A percentile compares a stretch with the other conserved stretches of the same genome.
Evolutionary conservation across 2,888 invertebrate genomes (phyloP).

Genomic region (Spilarctia lutea): DNA sequence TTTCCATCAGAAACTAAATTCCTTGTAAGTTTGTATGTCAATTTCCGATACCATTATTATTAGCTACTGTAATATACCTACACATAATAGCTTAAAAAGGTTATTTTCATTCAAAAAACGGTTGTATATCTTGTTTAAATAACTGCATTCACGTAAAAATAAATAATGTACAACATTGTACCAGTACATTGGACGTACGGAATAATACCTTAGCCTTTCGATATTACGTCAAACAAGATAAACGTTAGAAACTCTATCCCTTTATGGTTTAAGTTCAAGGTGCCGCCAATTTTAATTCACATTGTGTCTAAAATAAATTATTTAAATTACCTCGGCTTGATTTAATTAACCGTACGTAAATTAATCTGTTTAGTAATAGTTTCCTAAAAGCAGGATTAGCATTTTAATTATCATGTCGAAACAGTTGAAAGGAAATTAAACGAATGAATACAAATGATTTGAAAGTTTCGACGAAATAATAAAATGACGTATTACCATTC

Average conservation of each 20-base stretch:
- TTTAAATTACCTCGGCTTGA: conserved; percentile 25
- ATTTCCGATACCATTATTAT: no score
- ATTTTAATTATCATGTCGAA: conserved; percentile 6
- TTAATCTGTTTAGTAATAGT: conserved; percentile 18
- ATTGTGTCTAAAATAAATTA: conserved; percentile 23
- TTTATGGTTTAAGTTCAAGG: conserved; percentile 45
- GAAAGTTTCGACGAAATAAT: background rate
- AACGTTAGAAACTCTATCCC: conserved; percentile 15
- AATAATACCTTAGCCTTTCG: conserved; percentile 42
- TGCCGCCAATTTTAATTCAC: conserved; percentile 28
- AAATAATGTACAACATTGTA: background rate
- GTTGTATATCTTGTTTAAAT: background rate
- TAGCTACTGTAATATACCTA: no score
- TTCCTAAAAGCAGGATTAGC: background rate
- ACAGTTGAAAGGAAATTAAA: background rate
- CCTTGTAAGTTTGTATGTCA: no score
- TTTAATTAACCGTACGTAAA: conserved; percentile 21
- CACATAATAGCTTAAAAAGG: no score
- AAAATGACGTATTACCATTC: background rate
- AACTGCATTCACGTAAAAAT: background rate
- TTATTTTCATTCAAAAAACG: background rate
- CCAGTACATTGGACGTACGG: conserved; percentile 33
- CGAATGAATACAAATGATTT: background rate
- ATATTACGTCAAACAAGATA: conserved; percentile 28
- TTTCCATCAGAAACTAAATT: no score